Evolutionary conservation across 2,113 vertebrate species (phyloP), one percentile per base, ranked within the genome.

Genomic region (Octodon degus): DNA sequence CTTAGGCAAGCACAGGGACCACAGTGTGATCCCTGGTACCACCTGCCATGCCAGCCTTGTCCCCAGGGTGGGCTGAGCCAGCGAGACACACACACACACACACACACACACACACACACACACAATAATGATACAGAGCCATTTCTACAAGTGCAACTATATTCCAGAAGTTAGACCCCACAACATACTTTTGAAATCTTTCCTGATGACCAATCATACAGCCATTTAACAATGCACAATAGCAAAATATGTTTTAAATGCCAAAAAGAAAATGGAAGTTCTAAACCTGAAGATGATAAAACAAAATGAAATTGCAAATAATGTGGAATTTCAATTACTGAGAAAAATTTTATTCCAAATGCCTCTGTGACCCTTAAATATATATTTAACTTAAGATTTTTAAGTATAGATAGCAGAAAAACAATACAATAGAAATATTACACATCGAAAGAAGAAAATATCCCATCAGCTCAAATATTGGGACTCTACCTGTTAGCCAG

Each of bases 301-400:
- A 85, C 12, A 89, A 13, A 83, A 79, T 63, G 25, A 60, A 74
- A 20, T 37, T 81, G 12, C 34, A 89, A 96, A 85, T 85, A 60
- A 79, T 63, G 34, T 86, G n/a, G 25, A 84, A 50, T 87, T 90
- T 86, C 77, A 90, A 27, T 72, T 88, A 68, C 43, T 72, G 6
- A 82, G 47, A 63, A 53, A 93, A 96, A 2, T 93, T 19, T 74
- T 20, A 88, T 60, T 95, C 25, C 93, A 85, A 86, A 91, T 82
- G 1, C 4, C 70, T 88, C 91, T 93, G 7, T 83, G 30, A 19
- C 53, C 50, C 37, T 86, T 80, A 72, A 30, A 37, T 34, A 86
- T 58, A 76, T 5, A 55, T 40, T 95, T 63, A 68, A 68, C 3
- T 19, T 50, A 95, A 86, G 5, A 34, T 53, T 96, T 93, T 84